A percentile compares a stretch with the other conserved stretches of the same genome.
phyloP scores from a whole-genome alignment of 2,797 vertebrate species.

The Premnoplex brunnescens region DNA sequence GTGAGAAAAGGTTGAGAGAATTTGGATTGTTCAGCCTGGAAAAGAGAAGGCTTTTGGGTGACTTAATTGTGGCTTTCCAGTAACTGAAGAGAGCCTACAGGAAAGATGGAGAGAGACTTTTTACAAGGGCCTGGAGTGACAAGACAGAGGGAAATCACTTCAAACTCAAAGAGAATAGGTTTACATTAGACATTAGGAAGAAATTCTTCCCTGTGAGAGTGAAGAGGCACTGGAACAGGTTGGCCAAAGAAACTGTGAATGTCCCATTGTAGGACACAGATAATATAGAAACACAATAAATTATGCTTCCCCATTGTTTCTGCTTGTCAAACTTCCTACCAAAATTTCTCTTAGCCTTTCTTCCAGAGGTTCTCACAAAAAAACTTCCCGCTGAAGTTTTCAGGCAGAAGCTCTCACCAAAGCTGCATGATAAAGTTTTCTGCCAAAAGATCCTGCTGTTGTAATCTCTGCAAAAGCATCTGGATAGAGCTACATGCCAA shows the following conservation, averaged over 20 bases:
- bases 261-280: too few relatives aligned
- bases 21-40: accelerated
- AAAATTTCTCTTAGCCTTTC: too few relatives aligned
- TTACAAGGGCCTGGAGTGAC: accelerated
- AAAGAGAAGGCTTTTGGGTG: accelerated
- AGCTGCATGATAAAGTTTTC: too few relatives aligned
- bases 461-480: too few relatives aligned
- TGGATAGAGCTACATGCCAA: too few relatives aligned
- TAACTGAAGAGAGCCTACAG: accelerated
- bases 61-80: accelerated
- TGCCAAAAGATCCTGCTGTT: too few relatives aligned
- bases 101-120: background rate
- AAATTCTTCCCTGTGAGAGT: background rate
- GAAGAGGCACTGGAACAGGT: background rate
- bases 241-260: accelerated
- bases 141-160: accelerated
- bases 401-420: too few relatives aligned
- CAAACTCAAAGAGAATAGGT: background rate
- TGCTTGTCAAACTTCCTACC: too few relatives aligned
- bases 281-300: too few relatives aligned
- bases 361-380: too few relatives aligned
- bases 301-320: too few relatives aligned
- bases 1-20: background rate
- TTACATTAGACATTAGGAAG: background rate
- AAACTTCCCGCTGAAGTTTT: too few relatives aligned